Evolutionary conservation across 2,888 invertebrate species (phyloP).

Genomic region (Clusia tigrina): DNA sequence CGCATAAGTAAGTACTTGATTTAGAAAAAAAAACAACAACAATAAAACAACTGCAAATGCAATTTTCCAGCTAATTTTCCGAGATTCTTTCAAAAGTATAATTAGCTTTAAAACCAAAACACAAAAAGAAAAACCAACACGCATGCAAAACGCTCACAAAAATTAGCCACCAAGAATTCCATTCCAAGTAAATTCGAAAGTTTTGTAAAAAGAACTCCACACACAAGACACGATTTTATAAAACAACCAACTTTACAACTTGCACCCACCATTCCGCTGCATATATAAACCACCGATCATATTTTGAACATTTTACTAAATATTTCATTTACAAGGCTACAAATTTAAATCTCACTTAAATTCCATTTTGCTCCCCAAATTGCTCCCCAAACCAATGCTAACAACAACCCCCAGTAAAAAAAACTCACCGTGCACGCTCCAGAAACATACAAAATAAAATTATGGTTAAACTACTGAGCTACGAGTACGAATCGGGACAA

Average conservation of each 20-base stretch:
- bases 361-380: not conserved
- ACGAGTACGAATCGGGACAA: not conserved
- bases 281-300: conserved; percentile 7
- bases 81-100: too few species aligned
- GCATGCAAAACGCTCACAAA: conserved; percentile 13
- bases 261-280: conserved; percentile 23
- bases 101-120: too few species aligned
- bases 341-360: not conserved
- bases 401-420: not conserved
- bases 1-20: not conserved
- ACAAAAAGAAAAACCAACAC: not conserved
- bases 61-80: not conserved
- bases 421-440: not conserved
- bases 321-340: too few species aligned
- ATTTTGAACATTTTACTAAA: too few species aligned
- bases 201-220: not conserved
- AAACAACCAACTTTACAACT: not conserved
- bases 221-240: not conserved
- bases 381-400: not conserved
- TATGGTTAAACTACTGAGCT: not conserved
- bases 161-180: not conserved
- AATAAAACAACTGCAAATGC: not conserved
- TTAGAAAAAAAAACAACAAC: not conserved
- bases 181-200: not conserved
- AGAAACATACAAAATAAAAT: not conserved